Base-by-base conservation (phyloP, 64 coral and sea anemone genomes). In the Pachyseris speciosa region DNA sequence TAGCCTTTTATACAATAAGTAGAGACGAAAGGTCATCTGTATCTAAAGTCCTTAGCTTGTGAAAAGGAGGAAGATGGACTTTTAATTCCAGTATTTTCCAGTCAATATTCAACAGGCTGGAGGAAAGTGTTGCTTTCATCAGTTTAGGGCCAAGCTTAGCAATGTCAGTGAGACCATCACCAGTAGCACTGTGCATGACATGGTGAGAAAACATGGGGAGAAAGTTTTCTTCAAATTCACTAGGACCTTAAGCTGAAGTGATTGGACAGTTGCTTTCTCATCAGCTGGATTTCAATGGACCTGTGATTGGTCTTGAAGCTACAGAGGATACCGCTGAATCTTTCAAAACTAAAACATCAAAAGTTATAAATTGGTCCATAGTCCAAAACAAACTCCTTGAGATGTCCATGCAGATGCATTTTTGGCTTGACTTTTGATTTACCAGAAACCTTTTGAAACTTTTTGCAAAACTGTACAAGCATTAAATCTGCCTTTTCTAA, bases 381-480 rank as follows among this genome's bases (percentile, higher is more conserved):
- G n/a, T n/a, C 48, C 44, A 27, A 13, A 69, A 87, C 69, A 69
- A 17, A 52, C 1, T 74, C 68, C 34, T 58, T 73, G 3, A 87
- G 48, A 33, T 87, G 67, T 10, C 41, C 51, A 49, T 87, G 85
- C 3, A 73, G 64, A 43, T 87, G 84, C 44, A 87, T 87, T 41
- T 87, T 87, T 5, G 85, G 85, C 0, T 66, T 71, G 3, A 69
- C 4, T 40, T 27, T 5, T 47, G 12, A 47, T 1, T 87, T 72
- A 4, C 37, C 85, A 87, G 47, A 53, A 17, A 87, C 20, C 6
- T 50, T 2, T 26, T 87, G 40, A 70, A 51, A 87, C 20, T 60
- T 36, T 36, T 57, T 79, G 16, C 72, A 22, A 34, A 78, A 89
- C 7, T 89, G 26, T 34, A 64, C 0, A 1, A 89, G 52, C 7